phyloP scores from a whole-genome alignment of 2,888 invertebrate genomes.

The Ephialtes manifestator region DNA sequence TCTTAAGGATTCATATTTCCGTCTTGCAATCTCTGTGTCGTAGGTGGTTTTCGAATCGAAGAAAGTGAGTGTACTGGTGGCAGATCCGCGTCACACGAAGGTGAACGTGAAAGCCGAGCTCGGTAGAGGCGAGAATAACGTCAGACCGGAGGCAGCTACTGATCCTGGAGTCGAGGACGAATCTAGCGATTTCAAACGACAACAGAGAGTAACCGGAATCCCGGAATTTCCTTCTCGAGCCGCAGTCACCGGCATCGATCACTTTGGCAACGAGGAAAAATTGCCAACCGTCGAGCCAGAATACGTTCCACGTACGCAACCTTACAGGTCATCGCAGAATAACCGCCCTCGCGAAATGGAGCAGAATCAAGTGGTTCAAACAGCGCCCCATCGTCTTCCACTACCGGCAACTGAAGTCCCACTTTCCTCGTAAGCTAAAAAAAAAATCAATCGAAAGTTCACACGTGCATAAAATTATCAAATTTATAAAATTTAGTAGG shows the following conservation, averaged over 20 bases:
- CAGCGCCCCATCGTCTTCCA: conserved; percentile 65
- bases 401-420: conserved; percentile 78
- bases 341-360: conserved; percentile 75
- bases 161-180: conserved; percentile 32
- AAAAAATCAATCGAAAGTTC: too few species aligned
- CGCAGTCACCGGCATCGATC: conserved; percentile 77
- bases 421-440: conserved; percentile 80
- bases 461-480: too few species aligned
- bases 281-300: conserved; percentile 67
- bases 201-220: conserved; percentile 71
- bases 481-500: too few species aligned
- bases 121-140: conserved; percentile 71
- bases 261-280: conserved; percentile 75
- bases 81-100: conserved; percentile 89
- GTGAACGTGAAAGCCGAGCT: conserved; percentile 87
- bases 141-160: conserved; percentile 62
- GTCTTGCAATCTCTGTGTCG: conserved; percentile 7
- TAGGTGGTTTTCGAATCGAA: conserved; percentile 91
- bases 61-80: conserved; percentile 90
- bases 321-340: conserved; percentile 72
- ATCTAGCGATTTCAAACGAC: conserved; percentile 29
- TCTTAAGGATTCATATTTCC: not conserved
- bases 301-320: conserved; percentile 78
- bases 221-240: conserved; percentile 62
- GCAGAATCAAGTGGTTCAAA: conserved; percentile 70